Base-by-base conservation (phyloP, 2,113 vertebrate genomes). In the Litocranius walleri region DNA sequence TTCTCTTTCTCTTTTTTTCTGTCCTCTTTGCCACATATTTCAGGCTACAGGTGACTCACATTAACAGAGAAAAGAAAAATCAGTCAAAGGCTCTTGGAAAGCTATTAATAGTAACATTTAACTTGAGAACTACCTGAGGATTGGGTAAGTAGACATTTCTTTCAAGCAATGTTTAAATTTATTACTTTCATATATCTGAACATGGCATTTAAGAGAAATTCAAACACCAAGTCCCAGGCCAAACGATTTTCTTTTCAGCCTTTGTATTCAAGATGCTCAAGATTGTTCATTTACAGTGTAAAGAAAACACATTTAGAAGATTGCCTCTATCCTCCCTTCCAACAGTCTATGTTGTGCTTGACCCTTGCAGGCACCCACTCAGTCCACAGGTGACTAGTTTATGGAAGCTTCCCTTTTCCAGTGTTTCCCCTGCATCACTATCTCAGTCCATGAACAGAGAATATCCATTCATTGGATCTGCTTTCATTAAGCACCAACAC, bases 121-220 rank as follows among this genome's bases (percentile, higher is more conserved):
- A 96, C 36, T 83, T 88, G 64, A 95, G 64, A 94, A 93, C 64
- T 85, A 91, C 67, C 74, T 88, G 48, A 93, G 30, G 36, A 88
- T 90, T 90, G 57, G 33, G 56, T 80, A 84, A 90, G 54, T 56
- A 92, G 88, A 90, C 33, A 25, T 52, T 52, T 52, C 95, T 96
- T 86, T 67, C 77, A 95, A 96, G 56, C 88, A 57, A 92, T 95
- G 62, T 95, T 96, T 97, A 95, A 94, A 90, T 86, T 25, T 48
- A 89, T 91, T 88, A 45, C 33, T 94, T 96, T 88, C 29, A 27
- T 90, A 80, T 96, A 84, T 59, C 43, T 92, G 48, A 92, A 78
- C 82, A 25, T 88, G 54, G 48, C 93, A 80, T 93, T 95, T 54
- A 36, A 57, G 88, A 27, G 61, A 95, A 90, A 94, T 43, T 91